phyloP scores from a whole-genome alignment of 2,888 invertebrate genomes.

The Chymomyza procnemis region DNA sequence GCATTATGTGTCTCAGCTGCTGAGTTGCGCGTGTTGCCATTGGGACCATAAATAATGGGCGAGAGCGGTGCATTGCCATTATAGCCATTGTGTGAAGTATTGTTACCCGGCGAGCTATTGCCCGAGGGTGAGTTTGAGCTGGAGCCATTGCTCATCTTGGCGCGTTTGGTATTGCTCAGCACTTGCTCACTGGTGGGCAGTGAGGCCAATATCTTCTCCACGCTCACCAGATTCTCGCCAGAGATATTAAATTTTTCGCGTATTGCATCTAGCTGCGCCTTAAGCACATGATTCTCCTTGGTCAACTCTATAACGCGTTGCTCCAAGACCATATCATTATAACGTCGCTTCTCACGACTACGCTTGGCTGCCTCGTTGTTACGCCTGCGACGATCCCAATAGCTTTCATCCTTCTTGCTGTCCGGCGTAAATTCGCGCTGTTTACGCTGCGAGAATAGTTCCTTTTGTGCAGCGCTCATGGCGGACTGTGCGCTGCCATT shows the following conservation, averaged over 20 bases:
- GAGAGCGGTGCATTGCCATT: conserved; percentile 40
- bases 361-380: conserved; percentile 98
- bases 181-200: conserved; percentile 91
- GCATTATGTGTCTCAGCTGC: neutral
- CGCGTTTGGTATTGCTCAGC: conserved; percentile 88
- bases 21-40: conserved; percentile 2
- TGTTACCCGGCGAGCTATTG: conserved; percentile 7
- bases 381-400: conserved; percentile 96
- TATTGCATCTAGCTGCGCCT: conserved; percentile 94
- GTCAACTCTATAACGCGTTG: conserved; percentile 95
- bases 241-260: conserved; percentile 95
- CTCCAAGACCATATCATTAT: conserved; percentile 97
- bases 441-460: conserved; percentile 92
- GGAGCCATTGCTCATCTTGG: conserved; percentile 71
- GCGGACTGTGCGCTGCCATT: conserved; percentile 42
- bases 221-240: conserved; percentile 90
- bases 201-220: conserved; percentile 92
- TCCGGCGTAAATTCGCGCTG: conserved; percentile 98
- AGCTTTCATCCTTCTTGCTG: conserved; percentile 96
- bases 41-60: conserved; percentile 52
- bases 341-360: conserved; percentile 96
- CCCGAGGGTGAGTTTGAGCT: conserved; percentile 25
- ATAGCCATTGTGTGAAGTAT: conserved; percentile 20
- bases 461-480: conserved; percentile 82
- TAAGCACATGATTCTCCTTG: conserved; percentile 95